A percentile compares a stretch with the other conserved stretches of the same genome.
Evolutionary conservation across 2,888 invertebrate species (phyloP).

Genomic region (Dioctria linearis): DNA sequence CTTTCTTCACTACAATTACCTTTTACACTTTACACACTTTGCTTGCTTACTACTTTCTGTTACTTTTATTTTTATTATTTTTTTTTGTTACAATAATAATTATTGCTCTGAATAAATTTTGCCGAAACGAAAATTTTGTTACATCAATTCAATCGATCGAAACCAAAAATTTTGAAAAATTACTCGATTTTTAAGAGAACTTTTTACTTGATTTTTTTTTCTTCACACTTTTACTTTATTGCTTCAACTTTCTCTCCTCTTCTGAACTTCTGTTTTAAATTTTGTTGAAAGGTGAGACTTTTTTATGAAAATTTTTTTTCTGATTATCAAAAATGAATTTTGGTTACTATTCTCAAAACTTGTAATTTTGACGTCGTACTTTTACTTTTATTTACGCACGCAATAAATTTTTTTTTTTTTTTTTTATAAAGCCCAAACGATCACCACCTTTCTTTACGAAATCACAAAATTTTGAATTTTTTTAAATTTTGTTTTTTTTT

Average conservation of each 20-base stretch:
- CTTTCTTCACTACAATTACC: not conserved
- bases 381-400: not conserved
- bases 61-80: too few species aligned
- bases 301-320: conserved; percentile 15
- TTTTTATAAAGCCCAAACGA: conserved; percentile 52
- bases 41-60: not conserved
- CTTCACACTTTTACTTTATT: conserved; percentile 7
- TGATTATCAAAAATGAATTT: not conserved
- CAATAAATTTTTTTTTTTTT: conserved; percentile 25
- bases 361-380: conserved; percentile 2
- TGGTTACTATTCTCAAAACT: not conserved
- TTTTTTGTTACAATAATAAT: conserved; percentile 17
- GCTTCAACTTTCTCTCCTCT: not conserved
- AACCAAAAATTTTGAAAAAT: conserved; percentile 50
- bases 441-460: conserved; percentile 54
- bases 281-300: conserved; percentile 39
- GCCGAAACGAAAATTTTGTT: conserved; percentile 47
- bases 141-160: conserved; percentile 38
- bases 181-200: conserved; percentile 44
- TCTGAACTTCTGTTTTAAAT: conserved; percentile 23
- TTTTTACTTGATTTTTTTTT: conserved; percentile 18
- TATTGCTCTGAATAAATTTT: conserved; percentile 11
- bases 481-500: conserved; percentile 35
- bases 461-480: conserved; percentile 46
- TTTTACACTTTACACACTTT: conserved; percentile 8